Percentiles rank a stretch among this genome's conserved stretches.
phyloP scores from a whole-genome alignment of 2,797 vertebrate species.

The Lacerta agilis region DNA sequence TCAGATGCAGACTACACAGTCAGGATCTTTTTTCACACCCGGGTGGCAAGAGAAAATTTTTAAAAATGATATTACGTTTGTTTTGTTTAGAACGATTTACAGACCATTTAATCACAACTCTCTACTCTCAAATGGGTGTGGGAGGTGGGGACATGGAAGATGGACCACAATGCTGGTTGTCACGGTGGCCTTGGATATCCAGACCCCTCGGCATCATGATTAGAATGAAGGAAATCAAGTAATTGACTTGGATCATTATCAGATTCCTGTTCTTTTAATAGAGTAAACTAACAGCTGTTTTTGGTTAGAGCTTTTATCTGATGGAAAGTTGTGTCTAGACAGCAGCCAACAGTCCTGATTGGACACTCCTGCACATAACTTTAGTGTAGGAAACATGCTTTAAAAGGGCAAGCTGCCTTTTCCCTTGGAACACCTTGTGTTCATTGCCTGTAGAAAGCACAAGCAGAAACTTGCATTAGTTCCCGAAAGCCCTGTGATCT shows the following conservation, averaged over 20 bases:
- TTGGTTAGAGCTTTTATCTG: neutral
- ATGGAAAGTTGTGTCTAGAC: neutral
- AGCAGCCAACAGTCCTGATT: neutral
- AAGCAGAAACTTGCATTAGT: neutral
- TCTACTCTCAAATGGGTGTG: too few species aligned
- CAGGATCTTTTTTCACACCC: neutral
- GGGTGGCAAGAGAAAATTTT: neutral
- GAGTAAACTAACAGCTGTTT: neutral
- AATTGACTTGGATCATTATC: neutral
- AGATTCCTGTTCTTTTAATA: neutral
- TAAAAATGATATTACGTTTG: neutral
- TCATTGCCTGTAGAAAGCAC: neutral
- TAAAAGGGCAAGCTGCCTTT: neutral
- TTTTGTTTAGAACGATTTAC: too few species aligned
- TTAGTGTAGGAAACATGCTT: neutral
- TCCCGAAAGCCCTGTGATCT: neutral
- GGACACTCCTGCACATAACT: neutral
- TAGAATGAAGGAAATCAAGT: neutral
- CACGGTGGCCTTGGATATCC: neutral
- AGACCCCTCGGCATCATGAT: too few species aligned
- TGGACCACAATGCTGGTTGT: neutral
- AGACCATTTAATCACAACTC: too few species aligned
- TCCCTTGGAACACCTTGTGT: neutral
- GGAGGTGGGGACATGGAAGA: neutral
- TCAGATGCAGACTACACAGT: neutral